Base-by-base conservation (phyloP, 2,797 vertebrate species). In the Coendou prehensilis region DNA sequence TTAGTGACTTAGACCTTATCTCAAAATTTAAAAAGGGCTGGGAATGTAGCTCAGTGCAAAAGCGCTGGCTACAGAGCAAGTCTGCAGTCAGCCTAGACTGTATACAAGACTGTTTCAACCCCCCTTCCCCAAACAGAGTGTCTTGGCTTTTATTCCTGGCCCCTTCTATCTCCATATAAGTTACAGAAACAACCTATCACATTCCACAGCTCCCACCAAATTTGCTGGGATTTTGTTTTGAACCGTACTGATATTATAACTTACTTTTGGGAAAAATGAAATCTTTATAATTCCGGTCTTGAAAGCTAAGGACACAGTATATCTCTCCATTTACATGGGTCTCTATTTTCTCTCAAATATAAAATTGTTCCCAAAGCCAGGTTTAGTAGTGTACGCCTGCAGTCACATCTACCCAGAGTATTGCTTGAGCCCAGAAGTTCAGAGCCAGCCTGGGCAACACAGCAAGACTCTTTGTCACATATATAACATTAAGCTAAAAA, bases 201-300 rank as follows among this genome's bases (percentile, higher is more conserved):
- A 37, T 78, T 96, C 45, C 5, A 79, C 30, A 69, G 87, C 2
- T 54, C n/a, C n/a, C 67, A 23, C 18, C 47, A 78, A 33, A 79
- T 50, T 37, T 88, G 28, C 9, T 87, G 28, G 33, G 26, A 56
- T 83, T 61, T 61, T 89, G 50, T 67, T 75, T 61, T 45, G 4
- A 61, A 56, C 57, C 63, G 11, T 87, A 87, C 0, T 79, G 23
- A 96, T 83, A 83, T 30, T 96, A n/a, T n/a, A 93, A 61, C 30
- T 71, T 64, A 82, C 11, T 87, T 83, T 89, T 52, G 63, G 69
- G 37, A 80, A n/a, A 92, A 92, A 92, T 56, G 33, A 64, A 17
- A 85, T 80, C 37, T 91, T 50, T 75, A 89, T 64, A 94, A 94
- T 80, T 63, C 61, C 23, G 54, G 11, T 57, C 50, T 73, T 75